Percentiles rank a stretch among this genome's conserved stretches.
Evolutionary conservation across 1,140 invertebrate species (phyloP).

Genomic region (Helicoverpa armigera): DNA sequence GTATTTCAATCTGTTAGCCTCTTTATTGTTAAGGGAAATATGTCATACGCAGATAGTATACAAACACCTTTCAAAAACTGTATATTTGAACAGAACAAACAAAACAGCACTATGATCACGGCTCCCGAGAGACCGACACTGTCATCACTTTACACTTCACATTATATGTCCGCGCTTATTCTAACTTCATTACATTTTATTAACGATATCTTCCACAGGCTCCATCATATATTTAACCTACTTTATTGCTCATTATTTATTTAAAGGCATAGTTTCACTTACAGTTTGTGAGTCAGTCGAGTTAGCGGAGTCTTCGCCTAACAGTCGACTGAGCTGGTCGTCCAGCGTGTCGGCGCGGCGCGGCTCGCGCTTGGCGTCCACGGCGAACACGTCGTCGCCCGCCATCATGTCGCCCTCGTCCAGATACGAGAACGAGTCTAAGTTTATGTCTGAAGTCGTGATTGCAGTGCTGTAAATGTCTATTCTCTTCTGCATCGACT

Average conservation of each 20-base stretch:
- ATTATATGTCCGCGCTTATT: constrained; percentile 66
- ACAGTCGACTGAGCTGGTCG: constrained; percentile 73
- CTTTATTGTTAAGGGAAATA: constrained; percentile 47
- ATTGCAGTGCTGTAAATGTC: constrained; percentile 85
- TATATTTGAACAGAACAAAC: constrained; percentile 54
- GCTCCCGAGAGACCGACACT: constrained; percentile 41
- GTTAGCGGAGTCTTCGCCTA: constrained; percentile 70
- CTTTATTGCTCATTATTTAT: constrained; percentile 76
- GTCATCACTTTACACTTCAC: constrained; percentile 65
- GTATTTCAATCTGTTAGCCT: constrained; percentile 48
- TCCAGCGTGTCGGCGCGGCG: constrained; percentile 61
- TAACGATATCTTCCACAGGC: constrained; percentile 60
- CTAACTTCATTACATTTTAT: constrained; percentile 65
- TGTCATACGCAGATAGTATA: constrained; percentile 47
- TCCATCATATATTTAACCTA: constrained; percentile 58
- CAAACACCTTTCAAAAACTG: constrained; percentile 49
- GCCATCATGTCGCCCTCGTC: constrained; percentile 80
- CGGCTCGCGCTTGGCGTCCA: constrained; percentile 63
- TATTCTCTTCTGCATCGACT: constrained; percentile 80
- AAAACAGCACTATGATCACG: constrained; percentile 56
- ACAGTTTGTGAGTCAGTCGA: constrained; percentile 77
- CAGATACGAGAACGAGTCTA: constrained; percentile 85
- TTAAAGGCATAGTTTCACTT: constrained; percentile 79
- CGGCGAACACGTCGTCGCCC: constrained; percentile 79
- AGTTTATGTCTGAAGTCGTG: constrained; percentile 83